Percentiles rank a stretch among this genome's conserved stretches.
Conservation (phyloP, 2,797 vertebrate species). For the Oreochromis grahami region DNA sequence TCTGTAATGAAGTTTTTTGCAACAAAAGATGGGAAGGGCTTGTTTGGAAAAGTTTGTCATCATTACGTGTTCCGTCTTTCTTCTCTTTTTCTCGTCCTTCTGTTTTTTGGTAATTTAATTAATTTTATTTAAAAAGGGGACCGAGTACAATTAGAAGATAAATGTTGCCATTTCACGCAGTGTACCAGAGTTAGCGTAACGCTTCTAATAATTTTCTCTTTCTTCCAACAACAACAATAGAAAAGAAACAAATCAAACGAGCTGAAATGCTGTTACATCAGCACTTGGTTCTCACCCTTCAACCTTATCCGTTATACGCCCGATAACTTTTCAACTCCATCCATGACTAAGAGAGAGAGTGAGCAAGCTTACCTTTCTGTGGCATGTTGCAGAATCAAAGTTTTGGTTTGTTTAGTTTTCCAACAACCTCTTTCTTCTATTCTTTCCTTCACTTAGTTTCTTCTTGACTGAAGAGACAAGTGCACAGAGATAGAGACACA, state of each 20-base stretch:
- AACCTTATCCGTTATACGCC: background rate
- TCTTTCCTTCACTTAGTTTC: conserved; percentile 71
- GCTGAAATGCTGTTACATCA: background rate
- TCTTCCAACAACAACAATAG: background rate
- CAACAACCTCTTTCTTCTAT: conserved; percentile 78
- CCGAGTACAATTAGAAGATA: background rate
- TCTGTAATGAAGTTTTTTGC: background rate
- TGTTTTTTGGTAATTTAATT: background rate
- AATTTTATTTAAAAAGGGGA: background rate
- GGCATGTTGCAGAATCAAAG: conserved; percentile 80
- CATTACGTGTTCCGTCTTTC: background rate
- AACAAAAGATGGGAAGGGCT: background rate
- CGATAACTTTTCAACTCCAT: background rate
- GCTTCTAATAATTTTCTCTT: background rate
- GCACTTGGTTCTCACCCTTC: background rate
- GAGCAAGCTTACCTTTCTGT: conserved; percentile 85
- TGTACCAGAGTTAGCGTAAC: background rate
- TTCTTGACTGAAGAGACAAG: conserved; percentile 72
- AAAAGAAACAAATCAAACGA: background rate
- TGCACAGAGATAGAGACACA: conserved; percentile 53
- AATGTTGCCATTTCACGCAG: background rate
- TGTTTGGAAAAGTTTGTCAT: background rate
- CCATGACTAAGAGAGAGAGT: background rate
- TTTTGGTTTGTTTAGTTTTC: conserved; percentile 82
- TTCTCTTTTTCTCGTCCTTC: background rate